A percentile compares a stretch with the other conserved stretches of the same genome.
phyloP scores from a whole-genome alignment of 2,113 vertebrate genomes.

The Sinocyclocheilus maitianheensis region DNA sequence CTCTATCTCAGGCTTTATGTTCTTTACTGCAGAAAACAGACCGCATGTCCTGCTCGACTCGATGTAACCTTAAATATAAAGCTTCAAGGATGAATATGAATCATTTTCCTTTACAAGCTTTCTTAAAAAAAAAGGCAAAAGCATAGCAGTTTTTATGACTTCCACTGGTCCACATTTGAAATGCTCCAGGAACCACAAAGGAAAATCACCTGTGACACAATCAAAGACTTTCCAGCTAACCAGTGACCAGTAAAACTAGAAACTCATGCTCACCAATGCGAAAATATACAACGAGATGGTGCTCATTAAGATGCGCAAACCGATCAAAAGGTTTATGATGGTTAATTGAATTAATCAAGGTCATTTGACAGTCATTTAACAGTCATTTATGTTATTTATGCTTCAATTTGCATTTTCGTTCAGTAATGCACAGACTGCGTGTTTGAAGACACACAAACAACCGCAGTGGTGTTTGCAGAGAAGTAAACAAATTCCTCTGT shows the following conservation, averaged over 20 bases:
- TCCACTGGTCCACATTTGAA: neutral
- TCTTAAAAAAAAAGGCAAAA: neutral
- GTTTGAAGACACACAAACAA: neutral
- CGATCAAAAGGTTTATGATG: neutral
- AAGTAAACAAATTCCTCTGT: slow-evolving; percentile 7
- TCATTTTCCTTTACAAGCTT: neutral
- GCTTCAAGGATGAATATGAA: slow-evolving; percentile 7
- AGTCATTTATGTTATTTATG: slow-evolving; percentile 21
- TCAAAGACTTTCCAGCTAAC: neutral
- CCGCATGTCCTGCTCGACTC: neutral
- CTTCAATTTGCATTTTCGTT: slow-evolving; percentile 39
- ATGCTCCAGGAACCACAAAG: neutral
- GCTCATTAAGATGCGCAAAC: neutral
- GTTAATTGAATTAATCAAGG: neutral
- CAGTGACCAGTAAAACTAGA: neutral
- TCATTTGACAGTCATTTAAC: slow-evolving; percentile 11
- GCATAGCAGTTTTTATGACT: neutral
- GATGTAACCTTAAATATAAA: neutral
- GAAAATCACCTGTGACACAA: neutral
- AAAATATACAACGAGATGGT: neutral
- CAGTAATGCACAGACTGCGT: neutral
- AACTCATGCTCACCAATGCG: neutral
- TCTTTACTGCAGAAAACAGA: slow-evolving; percentile 16
- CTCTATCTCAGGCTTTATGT: slow-evolving; percentile 5
- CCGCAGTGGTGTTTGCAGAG: neutral